Conservation (phyloP, 2,113 vertebrate species). For the Epinephelus lanceolatus region DNA sequence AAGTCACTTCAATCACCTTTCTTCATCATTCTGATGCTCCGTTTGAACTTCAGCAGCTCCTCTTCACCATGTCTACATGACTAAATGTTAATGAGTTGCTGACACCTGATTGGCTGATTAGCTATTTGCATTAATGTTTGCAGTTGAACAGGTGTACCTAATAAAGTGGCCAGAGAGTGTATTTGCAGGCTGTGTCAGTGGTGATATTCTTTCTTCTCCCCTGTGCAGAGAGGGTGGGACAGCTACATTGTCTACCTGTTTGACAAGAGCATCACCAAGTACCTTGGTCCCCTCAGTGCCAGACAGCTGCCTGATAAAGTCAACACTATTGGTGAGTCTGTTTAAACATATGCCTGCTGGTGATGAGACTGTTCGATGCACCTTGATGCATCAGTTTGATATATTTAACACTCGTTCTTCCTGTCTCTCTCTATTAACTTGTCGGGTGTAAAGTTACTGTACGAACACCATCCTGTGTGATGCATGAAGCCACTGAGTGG, state of each 20-base stretch:
- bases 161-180: background rate
- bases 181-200: background rate
- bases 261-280: slow-evolving; percentile 96
- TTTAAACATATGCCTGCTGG: background rate
- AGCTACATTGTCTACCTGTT: slow-evolving; percentile 99
- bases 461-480: background rate
- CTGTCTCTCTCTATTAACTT: background rate
- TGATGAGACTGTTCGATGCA: background rate
- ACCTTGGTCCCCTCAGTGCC: slow-evolving; percentile 93
- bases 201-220: slow-evolving; percentile 13
- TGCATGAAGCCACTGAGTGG: background rate
- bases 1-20: no score
- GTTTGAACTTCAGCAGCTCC: no score
- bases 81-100: no score
- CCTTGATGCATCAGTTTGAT: background rate
- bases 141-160: fast-evolving
- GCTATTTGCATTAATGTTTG: no score
- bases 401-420: background rate
- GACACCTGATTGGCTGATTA: no score
- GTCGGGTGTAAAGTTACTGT: background rate
- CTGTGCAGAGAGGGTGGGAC: slow-evolving; percentile 94
- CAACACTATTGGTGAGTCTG: slow-evolving; percentile 92
- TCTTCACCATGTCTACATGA: no score
- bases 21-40: no score
- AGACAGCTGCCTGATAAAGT: slow-evolving; percentile 95